Conservation (phyloP, 2,113 vertebrate genomes). For the Colius striatus region DNA sequence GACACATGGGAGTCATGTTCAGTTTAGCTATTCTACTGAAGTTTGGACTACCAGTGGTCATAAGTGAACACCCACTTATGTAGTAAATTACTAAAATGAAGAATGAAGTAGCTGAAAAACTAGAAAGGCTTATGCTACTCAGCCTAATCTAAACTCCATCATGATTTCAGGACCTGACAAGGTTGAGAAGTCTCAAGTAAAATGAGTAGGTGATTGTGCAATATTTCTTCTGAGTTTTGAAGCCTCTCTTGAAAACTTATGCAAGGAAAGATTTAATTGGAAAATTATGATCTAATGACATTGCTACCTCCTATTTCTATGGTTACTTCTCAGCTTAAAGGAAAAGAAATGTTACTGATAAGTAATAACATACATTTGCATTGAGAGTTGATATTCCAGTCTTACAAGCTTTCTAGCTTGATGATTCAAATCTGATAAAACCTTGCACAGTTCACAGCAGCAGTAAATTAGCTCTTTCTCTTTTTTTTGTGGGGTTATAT, state of each 20-base stretch:
- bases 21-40: neutral
- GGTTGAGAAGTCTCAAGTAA: neutral
- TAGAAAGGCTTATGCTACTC: neutral
- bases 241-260: neutral
- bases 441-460: neutral
- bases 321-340: neutral
- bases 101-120: neutral
- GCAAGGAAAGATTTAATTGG: neutral
- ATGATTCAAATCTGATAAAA: neutral
- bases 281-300: neutral
- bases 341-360: neutral
- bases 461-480: neutral
- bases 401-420: neutral
- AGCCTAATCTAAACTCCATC: neutral
- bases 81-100: neutral
- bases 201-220: neutral
- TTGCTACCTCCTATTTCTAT: neutral
- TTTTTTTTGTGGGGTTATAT: neutral
- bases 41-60: neutral
- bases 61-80: neutral
- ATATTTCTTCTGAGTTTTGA: neutral
- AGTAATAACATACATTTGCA: neutral
- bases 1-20: neutral
- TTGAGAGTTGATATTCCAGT: neutral
- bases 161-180: neutral